Percentiles rank a stretch among this genome's conserved stretches.
These are phyloP conservation scores for Penelope pileata DNA, from an alignment of 2,113 vertebrate genomes.

Conservation along the genomic window DNA sequence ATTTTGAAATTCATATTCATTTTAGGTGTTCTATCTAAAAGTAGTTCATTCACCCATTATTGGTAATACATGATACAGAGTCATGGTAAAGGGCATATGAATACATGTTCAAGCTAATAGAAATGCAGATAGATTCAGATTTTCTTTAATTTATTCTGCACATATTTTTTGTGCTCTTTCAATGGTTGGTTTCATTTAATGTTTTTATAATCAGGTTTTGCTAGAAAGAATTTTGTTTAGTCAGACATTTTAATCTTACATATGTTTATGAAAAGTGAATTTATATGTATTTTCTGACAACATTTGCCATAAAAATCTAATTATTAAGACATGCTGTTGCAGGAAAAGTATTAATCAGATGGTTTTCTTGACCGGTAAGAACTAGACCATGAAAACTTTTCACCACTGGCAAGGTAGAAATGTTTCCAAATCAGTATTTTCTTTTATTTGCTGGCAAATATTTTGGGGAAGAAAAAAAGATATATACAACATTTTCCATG, in stretches of 20 bases:
- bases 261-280: neutral
- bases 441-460: neutral
- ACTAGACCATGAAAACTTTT: neutral
- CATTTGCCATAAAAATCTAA: neutral
- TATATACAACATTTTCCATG: neutral
- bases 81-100: neutral
- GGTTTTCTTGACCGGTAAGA: neutral
- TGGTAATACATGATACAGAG: neutral
- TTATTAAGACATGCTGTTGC: neutral
- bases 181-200: neutral
- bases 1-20: neutral
- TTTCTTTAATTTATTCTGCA: slow-evolving; percentile 1
- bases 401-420: neutral
- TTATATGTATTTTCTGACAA: neutral
- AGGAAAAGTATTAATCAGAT: neutral
- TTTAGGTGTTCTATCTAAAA: neutral
- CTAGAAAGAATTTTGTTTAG: neutral
- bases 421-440: neutral
- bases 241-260: neutral
- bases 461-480: neutral
- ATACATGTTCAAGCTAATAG: neutral
- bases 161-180: neutral
- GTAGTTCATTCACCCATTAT: neutral
- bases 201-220: neutral
- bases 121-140: neutral